Conservation (phyloP, 2,888 invertebrate genomes). For the Pachydiplax longipennis region DNA sequence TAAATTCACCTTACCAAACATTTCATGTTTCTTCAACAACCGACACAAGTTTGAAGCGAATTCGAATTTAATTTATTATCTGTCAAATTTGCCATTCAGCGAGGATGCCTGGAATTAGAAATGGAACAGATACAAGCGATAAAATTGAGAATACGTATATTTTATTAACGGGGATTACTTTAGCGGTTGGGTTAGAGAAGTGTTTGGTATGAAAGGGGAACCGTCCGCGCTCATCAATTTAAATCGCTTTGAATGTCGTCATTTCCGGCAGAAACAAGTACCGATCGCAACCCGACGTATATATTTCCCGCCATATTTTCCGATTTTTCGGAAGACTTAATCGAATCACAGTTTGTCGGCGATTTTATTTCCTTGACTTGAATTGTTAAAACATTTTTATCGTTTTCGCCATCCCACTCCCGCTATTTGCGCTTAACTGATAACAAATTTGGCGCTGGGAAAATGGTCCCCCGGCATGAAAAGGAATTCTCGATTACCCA, state of each 20-base stretch:
- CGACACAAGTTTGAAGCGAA: too few species aligned
- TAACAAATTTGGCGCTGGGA: background rate
- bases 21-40: too few species aligned
- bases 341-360: background rate
- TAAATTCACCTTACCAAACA: too few species aligned
- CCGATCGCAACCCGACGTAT: background rate
- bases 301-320: background rate
- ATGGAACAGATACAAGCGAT: too few species aligned
- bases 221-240: conserved; percentile 1
- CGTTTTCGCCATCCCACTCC: background rate
- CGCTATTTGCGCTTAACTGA: background rate
- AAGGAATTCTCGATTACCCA: conserved; percentile 33
- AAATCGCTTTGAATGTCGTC: conserved; percentile 26
- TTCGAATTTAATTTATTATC: too few species aligned
- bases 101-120: too few species aligned
- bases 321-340: background rate
- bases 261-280: conserved; percentile 8
- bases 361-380: background rate
- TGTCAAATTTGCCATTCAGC: too few species aligned
- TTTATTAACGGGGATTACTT: too few species aligned
- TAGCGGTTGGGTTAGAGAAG: too few species aligned
- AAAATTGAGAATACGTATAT: too few species aligned
- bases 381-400: background rate
- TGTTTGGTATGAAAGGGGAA: background rate
- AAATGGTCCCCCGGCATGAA: background rate